Conservation (phyloP, 1,140 invertebrate genomes). For the Pogonomyrmex californicus region DNA sequence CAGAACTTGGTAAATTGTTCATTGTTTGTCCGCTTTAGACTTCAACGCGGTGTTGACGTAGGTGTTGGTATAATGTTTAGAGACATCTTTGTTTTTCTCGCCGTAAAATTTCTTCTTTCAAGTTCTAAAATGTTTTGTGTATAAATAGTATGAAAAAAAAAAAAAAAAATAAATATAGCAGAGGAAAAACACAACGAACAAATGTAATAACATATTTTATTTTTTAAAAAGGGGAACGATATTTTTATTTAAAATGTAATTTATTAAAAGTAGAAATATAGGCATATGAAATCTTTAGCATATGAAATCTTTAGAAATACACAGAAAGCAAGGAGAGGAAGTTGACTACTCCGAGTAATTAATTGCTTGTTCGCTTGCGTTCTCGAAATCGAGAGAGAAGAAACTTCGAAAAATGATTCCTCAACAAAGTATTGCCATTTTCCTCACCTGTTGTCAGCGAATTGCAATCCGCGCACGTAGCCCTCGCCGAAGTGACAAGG, state of each 20-base stretch:
- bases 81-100: conserved; percentile 13
- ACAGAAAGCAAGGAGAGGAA: background rate
- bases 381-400: background rate
- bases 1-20: conserved; percentile 47
- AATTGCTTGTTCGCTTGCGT: background rate
- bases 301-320: background rate
- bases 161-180: background rate
- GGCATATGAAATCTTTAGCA: background rate
- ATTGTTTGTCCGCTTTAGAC: conserved; percentile 28
- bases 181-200: background rate
- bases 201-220: background rate
- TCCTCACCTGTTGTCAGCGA: conserved; percentile 51
- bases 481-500: conserved; percentile 17
- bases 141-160: background rate
- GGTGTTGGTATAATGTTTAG: background rate
- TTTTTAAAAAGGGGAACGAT: background rate
- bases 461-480: conserved; percentile 45
- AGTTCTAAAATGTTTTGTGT: background rate
- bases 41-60: conserved; percentile 13
- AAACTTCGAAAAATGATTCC: conserved; percentile 18
- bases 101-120: background rate
- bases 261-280: background rate
- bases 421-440: background rate
- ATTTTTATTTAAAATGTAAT: background rate
- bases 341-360: background rate